Percentiles rank a stretch among this genome's conserved stretches.
Evolutionary conservation across 2,888 invertebrate genomes (phyloP).

Genomic region (Amiota minor): DNA sequence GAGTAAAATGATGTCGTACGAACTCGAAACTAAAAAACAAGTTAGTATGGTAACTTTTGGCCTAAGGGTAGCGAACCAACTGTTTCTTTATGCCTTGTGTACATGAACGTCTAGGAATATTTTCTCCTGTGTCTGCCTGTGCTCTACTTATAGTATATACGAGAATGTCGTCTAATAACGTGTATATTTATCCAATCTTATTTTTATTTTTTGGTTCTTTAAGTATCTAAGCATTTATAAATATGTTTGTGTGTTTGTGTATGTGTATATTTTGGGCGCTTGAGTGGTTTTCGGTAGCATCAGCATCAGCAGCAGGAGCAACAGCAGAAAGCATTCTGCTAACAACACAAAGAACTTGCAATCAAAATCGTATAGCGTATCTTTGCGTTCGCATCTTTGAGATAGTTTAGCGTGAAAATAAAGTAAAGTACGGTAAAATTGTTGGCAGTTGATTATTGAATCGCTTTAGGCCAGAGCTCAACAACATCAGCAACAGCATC

Average conservation of each 20-base stretch:
- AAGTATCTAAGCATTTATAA: background rate
- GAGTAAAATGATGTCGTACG: conserved; percentile 71
- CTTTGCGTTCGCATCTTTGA: conserved; percentile 66
- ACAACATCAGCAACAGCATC: conserved; percentile 45
- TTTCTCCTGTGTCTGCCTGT: conserved; percentile 15
- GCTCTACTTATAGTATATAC: conserved; percentile 14
- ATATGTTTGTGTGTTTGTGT: conserved; percentile 4
- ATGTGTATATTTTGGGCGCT: background rate
- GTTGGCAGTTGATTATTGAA: conserved; percentile 67
- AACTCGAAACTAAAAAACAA: conserved; percentile 69
- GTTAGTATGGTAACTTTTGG: conserved; percentile 67
- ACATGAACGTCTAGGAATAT: background rate
- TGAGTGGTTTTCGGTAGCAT: background rate
- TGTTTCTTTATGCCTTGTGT: conserved; percentile 14
- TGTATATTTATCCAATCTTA: conserved; percentile 52
- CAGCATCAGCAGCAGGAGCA: background rate
- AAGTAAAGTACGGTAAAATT: conserved; percentile 67
- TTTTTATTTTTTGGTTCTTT: background rate
- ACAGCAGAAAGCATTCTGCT: background rate
- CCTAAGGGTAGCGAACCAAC: conserved; percentile 54
- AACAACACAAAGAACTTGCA: conserved; percentile 47
- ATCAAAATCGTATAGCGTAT: conserved; percentile 65
- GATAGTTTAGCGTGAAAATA: conserved; percentile 67
- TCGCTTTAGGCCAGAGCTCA: conserved; percentile 68
- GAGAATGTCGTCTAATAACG: conserved; percentile 30